These are phyloP conservation scores for Sardinella longiceps DNA, from an alignment of 2,797 vertebrate species.

Conservation along the genomic window DNA sequence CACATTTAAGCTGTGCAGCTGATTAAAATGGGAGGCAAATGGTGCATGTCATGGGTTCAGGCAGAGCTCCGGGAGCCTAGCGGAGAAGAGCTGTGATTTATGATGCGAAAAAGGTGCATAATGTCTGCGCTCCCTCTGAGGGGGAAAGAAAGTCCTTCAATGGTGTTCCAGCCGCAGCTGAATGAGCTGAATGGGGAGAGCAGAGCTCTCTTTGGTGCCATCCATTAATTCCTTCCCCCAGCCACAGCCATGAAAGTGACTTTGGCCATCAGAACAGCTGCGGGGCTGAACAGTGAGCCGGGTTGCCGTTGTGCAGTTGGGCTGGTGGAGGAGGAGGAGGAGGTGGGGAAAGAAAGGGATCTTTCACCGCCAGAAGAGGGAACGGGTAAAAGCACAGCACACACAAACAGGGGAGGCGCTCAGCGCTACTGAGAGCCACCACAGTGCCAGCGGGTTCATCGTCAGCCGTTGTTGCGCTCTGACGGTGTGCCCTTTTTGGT, in stretches of 20 bases:
- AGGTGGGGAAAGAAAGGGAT: not conserved
- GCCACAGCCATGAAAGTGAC: not conserved
- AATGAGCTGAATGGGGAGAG: conserved; percentile 24
- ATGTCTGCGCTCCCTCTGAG: not conserved
- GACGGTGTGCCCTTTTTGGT: not conserved
- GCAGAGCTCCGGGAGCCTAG: not conserved
- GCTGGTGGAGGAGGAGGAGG: not conserved
- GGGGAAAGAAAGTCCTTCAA: not conserved
- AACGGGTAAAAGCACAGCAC: not conserved
- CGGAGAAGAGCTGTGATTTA: not conserved
- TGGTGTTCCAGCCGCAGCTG: not conserved
- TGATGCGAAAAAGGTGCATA: conserved; percentile 11
- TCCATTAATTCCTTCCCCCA: conserved; percentile 23
- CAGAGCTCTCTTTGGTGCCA: not conserved
- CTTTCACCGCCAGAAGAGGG: not conserved
- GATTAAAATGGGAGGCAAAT: conserved; percentile 4
- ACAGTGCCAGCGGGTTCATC: not conserved
- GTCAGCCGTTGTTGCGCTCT: not conserved
- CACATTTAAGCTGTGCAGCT: not conserved
- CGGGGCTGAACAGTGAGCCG: not conserved
- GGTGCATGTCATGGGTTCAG: not conserved
- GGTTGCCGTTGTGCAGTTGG: not conserved
- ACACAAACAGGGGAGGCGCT: not conserved
- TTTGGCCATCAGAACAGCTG: conserved; percentile 24
- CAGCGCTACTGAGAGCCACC: not conserved